Base-by-base conservation (phyloP, 2,888 invertebrate genomes). In the Eurytoma californica region DNA sequence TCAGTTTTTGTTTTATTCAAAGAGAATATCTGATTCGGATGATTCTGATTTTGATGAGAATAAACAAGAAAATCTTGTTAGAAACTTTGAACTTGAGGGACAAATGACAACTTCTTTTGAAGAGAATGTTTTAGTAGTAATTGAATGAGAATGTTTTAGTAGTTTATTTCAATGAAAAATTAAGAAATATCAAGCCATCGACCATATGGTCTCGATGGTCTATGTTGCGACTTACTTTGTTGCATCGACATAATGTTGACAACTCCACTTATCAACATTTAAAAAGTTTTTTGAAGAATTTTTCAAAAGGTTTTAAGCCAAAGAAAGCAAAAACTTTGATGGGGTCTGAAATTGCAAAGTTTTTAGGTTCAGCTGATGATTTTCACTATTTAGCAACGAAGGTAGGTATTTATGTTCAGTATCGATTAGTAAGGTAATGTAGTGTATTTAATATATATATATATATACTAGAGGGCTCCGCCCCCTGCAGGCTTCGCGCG, bases 121-220 rank as follows among this genome's bases (percentile, higher is more conserved):
- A n/a, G n/a, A n/a, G n/a, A n/a, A n/a, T n/a, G n/a, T n/a, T n/a
- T n/a, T n/a, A n/a, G n/a, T n/a, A n/a, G n/a, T n/a, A n/a, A n/a
- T n/a, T n/a, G n/a, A 24, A 67, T 24, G 57, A 69, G 14, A 30
- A 30, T 57, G 16, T 39, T 58, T 58, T 69, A 57, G 0, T 69
- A 13, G 69, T 69, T n/a, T 58, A 69, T 58, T 69, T 69, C n/a
- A 57, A 58, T 58, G 58, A 5, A 58, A 3, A 47, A 47, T 20
- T 18, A 47, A 58, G 39, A 69, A 69, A 18, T 30, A n/a, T 69
- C 3, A 69, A 57, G 28, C 57, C 69, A 18, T 58, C 69, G 4
- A 57, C 69, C n/a, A 18, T 58, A 39, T 69, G 69, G 57, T 13
- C 39, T 58, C 9, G 57, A 39, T 69, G 58, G 69, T 58, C 57